A percentile compares a stretch with the other conserved stretches of the same genome.
Evolutionary conservation across 2,113 vertebrate species (phyloP).

Genomic region (Oreochromis spilurus): DNA sequence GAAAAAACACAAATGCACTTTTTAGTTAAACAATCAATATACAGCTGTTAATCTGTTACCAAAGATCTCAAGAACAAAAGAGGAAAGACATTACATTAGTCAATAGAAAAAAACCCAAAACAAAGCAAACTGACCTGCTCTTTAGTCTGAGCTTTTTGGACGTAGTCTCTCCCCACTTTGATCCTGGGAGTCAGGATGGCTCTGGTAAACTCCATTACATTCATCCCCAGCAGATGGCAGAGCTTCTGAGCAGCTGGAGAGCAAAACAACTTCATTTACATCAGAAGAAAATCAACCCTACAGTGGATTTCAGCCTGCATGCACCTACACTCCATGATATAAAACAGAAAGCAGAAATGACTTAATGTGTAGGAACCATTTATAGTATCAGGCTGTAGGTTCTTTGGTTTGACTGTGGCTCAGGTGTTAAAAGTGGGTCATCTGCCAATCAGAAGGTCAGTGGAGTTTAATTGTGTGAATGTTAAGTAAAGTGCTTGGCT

Average conservation of each 20-base stretch:
- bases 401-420: background rate
- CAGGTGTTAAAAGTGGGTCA: background rate
- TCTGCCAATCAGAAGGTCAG: background rate
- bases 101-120: fast-evolving
- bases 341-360: background rate
- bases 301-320: background rate
- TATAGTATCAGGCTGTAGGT: background rate
- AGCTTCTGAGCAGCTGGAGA: constrained; percentile 92
- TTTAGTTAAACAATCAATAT: background rate
- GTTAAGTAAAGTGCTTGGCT: background rate
- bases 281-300: background rate
- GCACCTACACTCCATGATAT: background rate
- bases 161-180: constrained; percentile 97
- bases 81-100: background rate
- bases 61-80: background rate
- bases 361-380: background rate
- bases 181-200: constrained; percentile 95
- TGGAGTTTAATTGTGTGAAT: background rate
- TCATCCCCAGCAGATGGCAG: constrained; percentile 94
- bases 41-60: background rate
- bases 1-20: background rate
- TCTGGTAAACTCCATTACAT: constrained; percentile 97
- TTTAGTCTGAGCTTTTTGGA: constrained; percentile 99
- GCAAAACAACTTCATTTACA: background rate
- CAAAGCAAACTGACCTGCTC: constrained; percentile 81